These are phyloP conservation scores for Caenorhabditis sp. DNA, from an alignment of 2,888 invertebrate species.

Conservation along the genomic window DNA sequence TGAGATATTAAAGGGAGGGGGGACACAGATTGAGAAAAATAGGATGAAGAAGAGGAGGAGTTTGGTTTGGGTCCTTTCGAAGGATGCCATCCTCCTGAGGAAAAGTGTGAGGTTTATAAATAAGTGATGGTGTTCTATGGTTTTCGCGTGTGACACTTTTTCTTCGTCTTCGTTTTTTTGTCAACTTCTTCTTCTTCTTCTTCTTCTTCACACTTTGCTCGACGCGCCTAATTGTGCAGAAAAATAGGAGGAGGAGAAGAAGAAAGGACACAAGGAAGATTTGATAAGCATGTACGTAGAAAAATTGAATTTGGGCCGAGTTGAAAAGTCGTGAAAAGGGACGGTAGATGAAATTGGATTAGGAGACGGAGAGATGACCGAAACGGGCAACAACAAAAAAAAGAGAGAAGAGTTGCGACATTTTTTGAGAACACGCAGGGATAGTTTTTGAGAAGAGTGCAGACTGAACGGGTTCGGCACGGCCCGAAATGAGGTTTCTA, in stretches of 20 bases:
- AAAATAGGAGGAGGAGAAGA: slow-evolving; percentile 7
- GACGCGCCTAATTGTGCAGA: slow-evolving; percentile 20
- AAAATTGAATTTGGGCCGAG: neutral
- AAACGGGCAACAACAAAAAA: slow-evolving; percentile 5
- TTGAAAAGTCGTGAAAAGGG: neutral
- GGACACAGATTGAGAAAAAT: no score
- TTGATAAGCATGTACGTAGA: neutral
- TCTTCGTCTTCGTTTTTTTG: slow-evolving; percentile 14
- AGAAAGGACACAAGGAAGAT: slow-evolving; percentile 15
- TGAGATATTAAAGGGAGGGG: neutral
- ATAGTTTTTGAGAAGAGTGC: neutral
- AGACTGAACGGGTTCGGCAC: neutral
- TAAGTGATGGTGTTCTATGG: slow-evolving; percentile 47
- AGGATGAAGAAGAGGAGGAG: neutral
- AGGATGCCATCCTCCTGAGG: neutral
- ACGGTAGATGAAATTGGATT: neutral
- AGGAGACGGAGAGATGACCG: slow-evolving; percentile 3
- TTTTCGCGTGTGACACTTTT: slow-evolving; percentile 40
- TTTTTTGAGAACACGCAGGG: neutral
- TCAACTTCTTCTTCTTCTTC: neutral
- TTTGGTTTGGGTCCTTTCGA: neutral
- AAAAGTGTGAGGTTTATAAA: slow-evolving; percentile 32
- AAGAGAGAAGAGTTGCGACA: neutral
- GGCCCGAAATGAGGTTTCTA: no score
- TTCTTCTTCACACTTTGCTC: slow-evolving; percentile 2